Evolutionary conservation across 1,140 invertebrate species (phyloP).

Genomic region (Meloidogyne exigua): DNA sequence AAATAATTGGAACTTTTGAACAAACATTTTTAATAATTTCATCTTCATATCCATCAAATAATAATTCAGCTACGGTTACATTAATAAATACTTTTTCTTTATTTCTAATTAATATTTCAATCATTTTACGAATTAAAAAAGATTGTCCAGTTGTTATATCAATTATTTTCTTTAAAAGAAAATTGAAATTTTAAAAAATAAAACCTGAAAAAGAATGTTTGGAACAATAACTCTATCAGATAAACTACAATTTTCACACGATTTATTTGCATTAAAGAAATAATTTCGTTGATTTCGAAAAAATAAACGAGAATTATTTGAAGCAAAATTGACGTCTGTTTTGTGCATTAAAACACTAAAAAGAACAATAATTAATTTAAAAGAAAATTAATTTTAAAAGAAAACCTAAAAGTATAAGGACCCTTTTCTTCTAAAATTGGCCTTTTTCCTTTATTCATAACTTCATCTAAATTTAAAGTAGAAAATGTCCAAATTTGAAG

Average conservation of each 20-base stretch:
- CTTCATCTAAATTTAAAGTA: slow-evolving; percentile 48
- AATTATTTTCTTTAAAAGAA: slow-evolving; percentile 46
- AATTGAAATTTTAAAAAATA: not conserved
- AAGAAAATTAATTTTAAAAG: not conserved
- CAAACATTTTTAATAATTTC: slow-evolving; percentile 49
- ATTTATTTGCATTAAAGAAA: slow-evolving; percentile 42
- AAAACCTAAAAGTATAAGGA: slow-evolving; percentile 52
- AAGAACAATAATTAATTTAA: not conserved
- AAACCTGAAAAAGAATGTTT: slow-evolving; percentile 56
- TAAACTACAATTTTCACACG: slow-evolving; percentile 48
- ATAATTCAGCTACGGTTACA: slow-evolving; percentile 44
- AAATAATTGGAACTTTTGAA: slow-evolving; percentile 39
- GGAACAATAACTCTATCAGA: slow-evolving; percentile 52
- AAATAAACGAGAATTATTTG: slow-evolving; percentile 51
- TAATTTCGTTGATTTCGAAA: slow-evolving; percentile 53
- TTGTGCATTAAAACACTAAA: slow-evolving; percentile 19
- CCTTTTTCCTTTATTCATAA: slow-evolving; percentile 46
- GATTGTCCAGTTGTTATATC: slow-evolving; percentile 32
- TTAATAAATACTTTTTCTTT: slow-evolving; percentile 45
- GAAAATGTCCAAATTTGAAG: slow-evolving; percentile 49
- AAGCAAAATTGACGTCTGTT: slow-evolving; percentile 26
- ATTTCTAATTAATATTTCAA: slow-evolving; percentile 10
- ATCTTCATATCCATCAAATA: slow-evolving; percentile 60
- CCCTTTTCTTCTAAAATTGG: slow-evolving; percentile 54
- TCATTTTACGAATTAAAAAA: not conserved